Evolutionary conservation across 2,797 vertebrate species (phyloP).

Genomic region (Epinephelus awoara): DNA sequence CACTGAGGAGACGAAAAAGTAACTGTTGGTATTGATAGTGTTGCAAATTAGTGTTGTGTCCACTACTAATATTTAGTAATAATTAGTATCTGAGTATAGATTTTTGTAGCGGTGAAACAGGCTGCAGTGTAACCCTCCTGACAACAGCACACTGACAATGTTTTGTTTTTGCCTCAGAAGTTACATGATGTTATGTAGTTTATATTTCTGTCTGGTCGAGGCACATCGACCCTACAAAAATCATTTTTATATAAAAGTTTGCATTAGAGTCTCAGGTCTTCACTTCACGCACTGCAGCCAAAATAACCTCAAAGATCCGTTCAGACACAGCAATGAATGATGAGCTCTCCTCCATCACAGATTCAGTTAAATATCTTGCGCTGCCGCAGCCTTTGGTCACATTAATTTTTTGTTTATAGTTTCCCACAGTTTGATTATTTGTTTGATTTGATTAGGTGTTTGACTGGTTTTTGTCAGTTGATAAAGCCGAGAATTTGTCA

Average conservation of each 20-base stretch:
- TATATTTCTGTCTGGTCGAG: background rate
- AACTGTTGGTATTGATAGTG: too few relatives aligned
- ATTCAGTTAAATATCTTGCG: background rate
- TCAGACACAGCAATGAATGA: background rate
- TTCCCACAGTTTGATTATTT: background rate
- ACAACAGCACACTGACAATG: too few relatives aligned
- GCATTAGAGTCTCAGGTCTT: background rate
- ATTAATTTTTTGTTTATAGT: background rate
- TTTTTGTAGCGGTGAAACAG: too few relatives aligned
- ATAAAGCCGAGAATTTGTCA: slow-evolving; percentile 12
- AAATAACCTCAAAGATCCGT: background rate
- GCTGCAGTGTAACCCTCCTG: too few relatives aligned
- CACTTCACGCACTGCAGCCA: background rate
- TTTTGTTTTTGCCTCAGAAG: too few relatives aligned
- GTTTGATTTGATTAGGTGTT: too few relatives aligned
- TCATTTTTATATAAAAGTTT: background rate
- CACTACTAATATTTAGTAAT: too few relatives aligned
- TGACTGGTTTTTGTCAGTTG: slow-evolving; percentile 5
- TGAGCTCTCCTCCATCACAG: background rate
- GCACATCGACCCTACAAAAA: background rate
- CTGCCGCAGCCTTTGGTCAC: background rate
- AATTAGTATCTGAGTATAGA: too few relatives aligned
- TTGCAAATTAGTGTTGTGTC: too few relatives aligned
- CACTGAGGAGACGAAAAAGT: too few relatives aligned
- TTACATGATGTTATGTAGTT: background rate